Evolutionary conservation across 2,888 invertebrate species (phyloP), one percentile per base, ranked within the genome.

Genomic region (Aromia moschata): DNA sequence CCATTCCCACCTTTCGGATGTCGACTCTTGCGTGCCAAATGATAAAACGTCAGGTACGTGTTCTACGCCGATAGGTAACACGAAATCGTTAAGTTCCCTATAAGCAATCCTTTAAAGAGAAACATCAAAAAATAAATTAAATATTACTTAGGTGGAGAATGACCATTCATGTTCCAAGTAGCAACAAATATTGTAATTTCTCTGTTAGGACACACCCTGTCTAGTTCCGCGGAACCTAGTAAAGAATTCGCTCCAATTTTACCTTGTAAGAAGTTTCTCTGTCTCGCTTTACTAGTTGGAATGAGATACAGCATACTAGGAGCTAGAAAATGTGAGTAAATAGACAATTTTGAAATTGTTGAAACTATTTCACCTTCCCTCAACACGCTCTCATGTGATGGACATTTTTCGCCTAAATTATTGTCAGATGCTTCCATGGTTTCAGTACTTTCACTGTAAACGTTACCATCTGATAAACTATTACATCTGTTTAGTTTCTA

Each of bases 161-260:
- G 93, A 25, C 95, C 96, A 80, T 95, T 96, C 95, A 97, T 96
- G 78, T 98, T 98, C 96, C 97, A 98, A 16, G 95, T 93, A 3
- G 94, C 96, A 55, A 96, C 89, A 84, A 94, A 96, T 71, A 97
- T 88, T 65, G 88, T 90, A 0, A 96, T 85, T 80, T 93, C 92
- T 69, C 93, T 86, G 72, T 90, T 90, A 1, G 95, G 95, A 72
- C 97, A 87, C 40, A 93, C 90, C 78, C 93, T 89, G 70, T 92
- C 91, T 56, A 98, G 83, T 77, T 98, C 96, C 12, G 88, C 87
- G 1, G 91, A 86, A 0, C 96, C 96, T 40, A 96, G 82, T 37
- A 96, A 80, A 0, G 94, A 91, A 75, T 90, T 90, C 0, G 91
- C 89, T 36, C 92, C 92, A 56, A 93, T 83, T 69, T 91, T 85